These are phyloP conservation scores for Perodicticus potto DNA, from an alignment of 2,797 vertebrate species.

Conservation along the genomic window DNA sequence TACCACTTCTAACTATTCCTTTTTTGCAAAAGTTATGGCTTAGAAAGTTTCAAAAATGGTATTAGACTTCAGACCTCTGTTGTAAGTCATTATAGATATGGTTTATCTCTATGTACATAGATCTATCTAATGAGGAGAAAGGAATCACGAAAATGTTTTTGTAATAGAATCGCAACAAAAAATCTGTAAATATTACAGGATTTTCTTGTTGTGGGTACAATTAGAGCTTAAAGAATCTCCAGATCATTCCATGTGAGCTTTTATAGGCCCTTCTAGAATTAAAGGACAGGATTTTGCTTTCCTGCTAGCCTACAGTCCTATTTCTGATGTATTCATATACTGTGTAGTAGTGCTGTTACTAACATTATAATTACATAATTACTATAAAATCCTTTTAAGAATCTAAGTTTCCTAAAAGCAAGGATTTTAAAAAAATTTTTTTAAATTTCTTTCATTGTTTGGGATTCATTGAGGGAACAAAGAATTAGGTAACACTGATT, in stretches of 20 bases:
- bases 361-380: neutral
- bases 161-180: neutral
- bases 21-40: constrained; percentile 36
- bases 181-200: neutral
- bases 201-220: neutral
- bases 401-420: neutral
- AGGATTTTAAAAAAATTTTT: neutral
- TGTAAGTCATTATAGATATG: constrained; percentile 40
- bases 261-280: neutral
- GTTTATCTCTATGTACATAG: neutral
- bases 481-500: no score
- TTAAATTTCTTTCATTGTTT: no score
- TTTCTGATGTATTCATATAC: neutral
- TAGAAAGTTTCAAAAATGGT: neutral
- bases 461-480: no score
- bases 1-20: neutral
- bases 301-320: neutral
- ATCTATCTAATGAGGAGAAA: neutral
- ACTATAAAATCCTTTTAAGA: neutral
- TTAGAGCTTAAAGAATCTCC: neutral
- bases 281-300: neutral
- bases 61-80: constrained; percentile 40
- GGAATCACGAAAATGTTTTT: neutral
- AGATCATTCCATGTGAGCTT: neutral
- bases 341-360: neutral